Evolutionary conservation across 2,113 vertebrate species (phyloP), one percentile per base, ranked within the genome.

Genomic region (Sorex fumeus): DNA sequence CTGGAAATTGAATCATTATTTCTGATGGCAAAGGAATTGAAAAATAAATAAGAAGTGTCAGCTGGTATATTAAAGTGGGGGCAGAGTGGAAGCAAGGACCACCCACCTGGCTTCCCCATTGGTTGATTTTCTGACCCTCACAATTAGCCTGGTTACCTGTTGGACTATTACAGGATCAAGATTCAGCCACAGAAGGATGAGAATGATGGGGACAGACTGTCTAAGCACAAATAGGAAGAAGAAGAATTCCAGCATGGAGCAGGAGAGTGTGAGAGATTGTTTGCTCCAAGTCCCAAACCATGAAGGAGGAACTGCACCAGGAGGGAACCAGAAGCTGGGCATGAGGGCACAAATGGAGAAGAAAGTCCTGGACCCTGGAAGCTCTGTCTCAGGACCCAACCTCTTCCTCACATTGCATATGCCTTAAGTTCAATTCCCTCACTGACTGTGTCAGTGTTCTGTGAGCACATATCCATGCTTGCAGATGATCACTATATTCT

Each of bases 21-120:
- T 91, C 81, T 86, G 76, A 45, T 75, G 72, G 57, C 86, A 83
- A 74, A 93, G 28, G 34, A 79, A 85, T 70, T 84, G 86, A 78
- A 89, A 91, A 94, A 83, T 91, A 85, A 91, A 89, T 83, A 74
- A 66, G 13, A 94, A 91, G 57, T 87, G 88, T 84, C 81, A 93
- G 85, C 21, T 12, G 9, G 88, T 45, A 32, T 32, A 60, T 74
- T 21, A 53, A 57, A 27, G 70, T 28, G 47, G 64, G 71, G 78
- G 76, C 40, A 50, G 43, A 64, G 88, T 64, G 11, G 43, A 78
- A 78, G 53, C 1, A 1, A 47, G 77, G 57, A 47, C 28, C 8
- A 1, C 40, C 28, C n/a, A 23, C 8, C 15, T 2, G 2, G 53
- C 27, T 62, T 84, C 67, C 27, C 21, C 6, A 34, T 6, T 28